Base-by-base conservation (phyloP, 2,797 vertebrate genomes). In the Mus caroli region DNA sequence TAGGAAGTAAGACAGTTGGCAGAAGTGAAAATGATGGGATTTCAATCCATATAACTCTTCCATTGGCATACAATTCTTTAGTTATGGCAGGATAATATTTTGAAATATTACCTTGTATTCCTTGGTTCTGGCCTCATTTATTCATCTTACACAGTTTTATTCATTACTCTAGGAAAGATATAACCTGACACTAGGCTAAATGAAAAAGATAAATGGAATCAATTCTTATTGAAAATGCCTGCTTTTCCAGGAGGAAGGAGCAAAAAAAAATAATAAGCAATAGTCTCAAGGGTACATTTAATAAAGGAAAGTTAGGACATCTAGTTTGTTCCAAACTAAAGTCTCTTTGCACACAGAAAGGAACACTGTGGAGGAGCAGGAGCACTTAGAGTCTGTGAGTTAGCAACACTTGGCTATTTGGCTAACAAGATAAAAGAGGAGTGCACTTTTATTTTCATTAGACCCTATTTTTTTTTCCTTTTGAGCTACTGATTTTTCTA, bases 81-180 rank as follows among this genome's bases (percentile, higher is more conserved):
- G 76, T 92, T 92, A 80, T 50, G n/a, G 43, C 20, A 86, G 78
- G 78, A 90, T 64, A 90, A 37, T 54, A 88, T 37, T 96, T 90
- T 92, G 67, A 97, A 96, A 90, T 92, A 96, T 92, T 94, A 95
- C 20, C 52, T 91, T 78, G 20, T 71, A 40, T 52, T 64, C 76
- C 84, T 95, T 71, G 58, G 76, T 88, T 34, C 12, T 58, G 40
- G 9, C 31, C 82, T 19, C 89, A 93, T 85, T 97, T 93, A 92
- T 88, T 88, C 52, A 82, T 56, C 69, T 69, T 71, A 84, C 50
- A n/a, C 34, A 54, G 58, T 79, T 95, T 67, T 73, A 93, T 91
- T 62, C 75, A 46, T 94, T 94, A 62, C 56, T 92, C 94, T 91
- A 77, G 67, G 94, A 58, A 91, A 92, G 71, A 85, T 54, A 90